Evolutionary conservation across 2,113 vertebrate species (phyloP), one percentile per base, ranked within the genome.

Genomic region (Ascaphus truei): DNA sequence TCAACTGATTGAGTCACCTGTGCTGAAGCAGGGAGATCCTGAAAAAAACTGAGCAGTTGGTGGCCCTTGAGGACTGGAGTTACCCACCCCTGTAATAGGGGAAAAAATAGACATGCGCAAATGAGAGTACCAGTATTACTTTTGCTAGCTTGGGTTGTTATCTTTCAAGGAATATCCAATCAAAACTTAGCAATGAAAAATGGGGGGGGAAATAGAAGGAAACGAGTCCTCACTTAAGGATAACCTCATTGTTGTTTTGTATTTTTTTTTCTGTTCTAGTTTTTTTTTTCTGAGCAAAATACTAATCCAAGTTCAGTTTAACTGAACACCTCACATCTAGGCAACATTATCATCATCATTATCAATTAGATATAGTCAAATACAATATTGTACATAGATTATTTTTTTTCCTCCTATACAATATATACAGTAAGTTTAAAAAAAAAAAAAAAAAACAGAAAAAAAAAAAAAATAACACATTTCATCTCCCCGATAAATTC

Each of bases 301-400:
- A 69, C 66, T 69, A 69, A 68, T 68, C 52, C 65, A 58, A 69
- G 66, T 69, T 69, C 66, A 69, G 66, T 69, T 59, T 50, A 50
- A 69, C 66, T 69, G 66, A 69, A 69, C 66, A 51, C 56, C 60
- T 60, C 55, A 69, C 66, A 69, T 58, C 66, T 69, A 69, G 47
- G 55, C 66, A 69, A 69, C 66, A 69, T n/a, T n/a, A n/a, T 69
- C 39, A 59, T 68, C 56, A 60, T 16, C n/a, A 18, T 59, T 69
- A 67, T 73, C 41, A 73, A 56, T 76, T 76, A 68, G 73, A 73
- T 72, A 73, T 76, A 76, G 72, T 76, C 75, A 76, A 76, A 76
- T 76, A 76, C 75, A 76, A 71, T 76, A 76, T 76, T 72, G 69
- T 76, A 76, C 75, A 76, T 76, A 76, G 72, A 76, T 69, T n/a